Evolutionary conservation across 2,888 invertebrate species (phyloP).

Genomic region (Willowsia nigromaculata): DNA sequence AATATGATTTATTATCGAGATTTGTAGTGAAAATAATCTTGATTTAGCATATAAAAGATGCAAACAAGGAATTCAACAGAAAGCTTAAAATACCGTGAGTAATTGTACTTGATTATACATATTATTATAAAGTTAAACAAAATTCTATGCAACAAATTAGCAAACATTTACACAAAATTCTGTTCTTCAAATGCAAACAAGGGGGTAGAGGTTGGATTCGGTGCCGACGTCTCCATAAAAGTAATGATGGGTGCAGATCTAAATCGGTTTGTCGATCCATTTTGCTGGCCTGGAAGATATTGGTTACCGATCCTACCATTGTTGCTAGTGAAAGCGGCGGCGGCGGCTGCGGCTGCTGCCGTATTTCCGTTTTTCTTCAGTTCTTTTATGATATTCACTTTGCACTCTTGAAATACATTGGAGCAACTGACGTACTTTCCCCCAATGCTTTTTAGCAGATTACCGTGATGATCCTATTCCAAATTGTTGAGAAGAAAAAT

Average conservation of each 20-base stretch:
- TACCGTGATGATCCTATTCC: conserved; percentile 54
- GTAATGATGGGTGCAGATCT: conserved; percentile 85
- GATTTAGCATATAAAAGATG: too few species aligned
- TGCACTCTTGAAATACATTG: conserved; percentile 77
- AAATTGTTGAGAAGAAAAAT: not conserved
- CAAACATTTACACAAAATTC: conserved; percentile 64
- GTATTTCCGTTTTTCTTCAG: conserved; percentile 74
- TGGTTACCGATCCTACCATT: conserved; percentile 55
- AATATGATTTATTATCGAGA: too few species aligned
- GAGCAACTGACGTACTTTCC: conserved; percentile 76
- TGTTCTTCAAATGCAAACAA: conserved; percentile 63
- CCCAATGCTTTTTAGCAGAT: conserved; percentile 56
- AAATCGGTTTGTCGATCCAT: conserved; percentile 79
- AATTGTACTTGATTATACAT: too few species aligned
- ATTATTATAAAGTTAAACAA: too few species aligned
- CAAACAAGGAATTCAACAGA: too few species aligned
- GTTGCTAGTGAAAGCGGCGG: conserved; percentile 49
- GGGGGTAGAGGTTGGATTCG: conserved; percentile 43
- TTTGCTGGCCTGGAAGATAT: conserved; percentile 22
- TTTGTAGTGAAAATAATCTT: too few species aligned
- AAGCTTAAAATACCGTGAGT: too few species aligned
- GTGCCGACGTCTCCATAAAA: conserved; percentile 81
- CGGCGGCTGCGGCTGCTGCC: conserved; percentile 55
- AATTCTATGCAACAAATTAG: too few species aligned
- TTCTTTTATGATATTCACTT: conserved; percentile 77